Evolutionary conservation across 2,888 invertebrate genomes (phyloP).

Genomic region (Gonocerus acuteangulatus): DNA sequence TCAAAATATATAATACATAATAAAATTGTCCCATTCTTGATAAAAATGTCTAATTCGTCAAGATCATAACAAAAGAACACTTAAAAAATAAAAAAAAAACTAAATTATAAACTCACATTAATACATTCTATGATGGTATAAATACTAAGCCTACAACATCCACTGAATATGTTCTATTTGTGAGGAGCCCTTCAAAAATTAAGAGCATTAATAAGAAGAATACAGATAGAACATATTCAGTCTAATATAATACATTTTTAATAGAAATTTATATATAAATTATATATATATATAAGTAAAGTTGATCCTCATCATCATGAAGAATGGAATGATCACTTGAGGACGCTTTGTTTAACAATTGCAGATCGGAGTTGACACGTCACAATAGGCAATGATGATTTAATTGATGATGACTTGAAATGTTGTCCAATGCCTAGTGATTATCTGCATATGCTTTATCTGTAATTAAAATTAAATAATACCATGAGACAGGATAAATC

Average conservation of each 20-base stretch:
- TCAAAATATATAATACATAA: constrained; percentile 10
- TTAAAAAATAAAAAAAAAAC: constrained; percentile 14
- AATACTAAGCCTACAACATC: constrained; percentile 17
- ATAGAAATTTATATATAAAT: constrained; percentile 20
- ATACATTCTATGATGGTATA: constrained; percentile 20
- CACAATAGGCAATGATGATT: background rate
- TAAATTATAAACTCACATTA: constrained; percentile 17
- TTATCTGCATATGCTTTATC: constrained; percentile 29
- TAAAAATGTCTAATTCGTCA: constrained; percentile 9
- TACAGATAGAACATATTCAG: constrained; percentile 11
- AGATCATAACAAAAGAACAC: constrained; percentile 5
- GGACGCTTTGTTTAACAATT: constrained; percentile 4
- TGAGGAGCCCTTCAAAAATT: constrained; percentile 15
- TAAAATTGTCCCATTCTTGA: constrained; percentile 22
- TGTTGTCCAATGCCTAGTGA: constrained; percentile 23
- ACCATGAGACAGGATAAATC: background rate
- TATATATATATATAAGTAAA: constrained; percentile 16
- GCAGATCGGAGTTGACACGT: background rate
- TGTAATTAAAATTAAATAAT: constrained; percentile 13
- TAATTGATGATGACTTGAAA: constrained; percentile 10
- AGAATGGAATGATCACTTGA: constrained; percentile 26
- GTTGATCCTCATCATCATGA: constrained; percentile 12
- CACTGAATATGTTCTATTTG: constrained; percentile 9
- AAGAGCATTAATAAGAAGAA: constrained; percentile 5
- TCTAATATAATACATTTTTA: constrained; percentile 17